Evolutionary conservation across 92 coral and sea anemone genomes (phyloP), one percentile per base, ranked within the genome.

Genomic region (Siderastrea siderea): DNA sequence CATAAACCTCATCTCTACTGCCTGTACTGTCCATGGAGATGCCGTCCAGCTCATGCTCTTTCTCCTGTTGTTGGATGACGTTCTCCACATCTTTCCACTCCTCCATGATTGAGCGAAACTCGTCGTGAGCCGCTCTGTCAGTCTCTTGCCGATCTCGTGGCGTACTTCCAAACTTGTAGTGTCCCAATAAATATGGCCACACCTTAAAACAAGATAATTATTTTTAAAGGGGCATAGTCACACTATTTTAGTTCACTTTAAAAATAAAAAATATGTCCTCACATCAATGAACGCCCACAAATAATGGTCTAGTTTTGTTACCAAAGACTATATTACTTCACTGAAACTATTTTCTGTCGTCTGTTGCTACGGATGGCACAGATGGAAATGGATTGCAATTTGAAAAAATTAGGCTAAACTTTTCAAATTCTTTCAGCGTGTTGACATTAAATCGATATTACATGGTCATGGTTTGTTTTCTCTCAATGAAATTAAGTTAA

Each of bases 31-130:
- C 98, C 96, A 95, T 78, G 5, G 98, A 96, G 81, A 96, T 93
- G 5, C 99, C 96, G 70, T 97, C 99, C 26, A 93, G 86, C 77
- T 97, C 99, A 38, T 91, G 91, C 61, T 94, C 98, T 66, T 91
- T 96, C 74, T 94, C 96, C 67, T 90, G 95, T 79, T 93, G 95
- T 11, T 81, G 78, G 71, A 97, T 92, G 78, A 89, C 92, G 5
- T 78, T 90, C 82, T 97, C 98, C 16, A 97, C 99, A 49, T 94
- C 94, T 54, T 84, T 96, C 99, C 99, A 97, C 53, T 97, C 99
- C 66, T 88, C 96, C 53, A 96, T 68, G 68, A 93, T 93, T 74
- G 87, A 86, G 26, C 67, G 86, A 78, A 94, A 97, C 62, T 97
- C 93, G 2, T 82, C 82, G 43, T 52, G 72, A 7, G 95, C 93